Percentiles rank a stretch among this genome's conserved stretches.
Conservation (phyloP, 2,113 vertebrate genomes). For the Bujurquina vittata region DNA sequence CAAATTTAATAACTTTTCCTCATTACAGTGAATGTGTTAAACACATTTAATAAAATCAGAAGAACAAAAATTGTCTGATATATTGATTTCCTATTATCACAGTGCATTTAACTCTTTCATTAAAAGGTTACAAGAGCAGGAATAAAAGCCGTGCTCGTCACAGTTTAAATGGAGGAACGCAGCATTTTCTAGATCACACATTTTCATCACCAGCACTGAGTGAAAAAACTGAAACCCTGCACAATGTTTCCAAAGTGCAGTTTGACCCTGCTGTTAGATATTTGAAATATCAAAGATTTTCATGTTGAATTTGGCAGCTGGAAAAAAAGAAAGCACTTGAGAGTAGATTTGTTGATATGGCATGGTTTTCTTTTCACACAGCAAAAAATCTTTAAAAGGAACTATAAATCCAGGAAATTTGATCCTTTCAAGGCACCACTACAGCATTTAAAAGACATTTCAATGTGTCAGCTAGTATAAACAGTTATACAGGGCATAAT, state of each 20-base stretch:
- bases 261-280: not conserved
- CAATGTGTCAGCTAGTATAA: slow-evolving; percentile 3
- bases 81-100: slow-evolving; percentile 10
- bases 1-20: not conserved
- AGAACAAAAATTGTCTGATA: not conserved
- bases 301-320: slow-evolving; percentile 6
- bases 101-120: slow-evolving; percentile 19
- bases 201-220: not conserved
- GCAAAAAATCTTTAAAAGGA: not conserved
- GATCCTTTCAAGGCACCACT: slow-evolving; percentile 37
- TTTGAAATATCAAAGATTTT: not conserved
- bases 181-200: slow-evolving; percentile 22
- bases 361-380: not conserved
- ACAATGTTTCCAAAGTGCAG: not conserved
- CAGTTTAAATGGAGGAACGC: slow-evolving; percentile 23
- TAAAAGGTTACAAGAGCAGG: slow-evolving; percentile 3
- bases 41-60: slow-evolving; percentile 24
- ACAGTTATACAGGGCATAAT: slow-evolving; percentile 10
- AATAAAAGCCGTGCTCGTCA: slow-evolving; percentile 1
- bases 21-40: not conserved
- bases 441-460: slow-evolving; percentile 12
- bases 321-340: not conserved
- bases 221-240: not conserved
- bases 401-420: slow-evolving; percentile 26
- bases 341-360: slow-evolving; percentile 6